phyloP scores from a whole-genome alignment of 2,113 vertebrate species.

The Antennarius striatus region DNA sequence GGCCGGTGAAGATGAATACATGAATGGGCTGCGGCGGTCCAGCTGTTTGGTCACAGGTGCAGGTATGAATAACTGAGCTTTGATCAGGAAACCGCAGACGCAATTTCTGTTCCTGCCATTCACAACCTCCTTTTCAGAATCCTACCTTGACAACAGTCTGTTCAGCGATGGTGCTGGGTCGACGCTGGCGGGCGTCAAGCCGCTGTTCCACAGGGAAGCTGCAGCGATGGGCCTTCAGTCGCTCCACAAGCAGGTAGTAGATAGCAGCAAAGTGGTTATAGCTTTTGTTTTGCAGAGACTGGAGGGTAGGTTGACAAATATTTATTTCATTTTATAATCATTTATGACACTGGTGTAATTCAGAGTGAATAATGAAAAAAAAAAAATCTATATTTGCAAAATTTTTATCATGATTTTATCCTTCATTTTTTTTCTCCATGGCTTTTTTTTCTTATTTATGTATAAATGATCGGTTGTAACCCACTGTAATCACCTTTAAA shows the following conservation, averaged over 20 bases:
- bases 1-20: conserved; percentile 45
- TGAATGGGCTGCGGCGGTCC: conserved; percentile 21
- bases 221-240: conserved; percentile 94
- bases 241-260: conserved; percentile 96
- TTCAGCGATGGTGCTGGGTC: conserved; percentile 94
- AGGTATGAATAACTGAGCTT: conserved; percentile 71
- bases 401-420: no score
- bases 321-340: no score
- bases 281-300: conserved; percentile 98
- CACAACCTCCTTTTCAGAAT: conserved; percentile 1
- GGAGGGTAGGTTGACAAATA: conserved; percentile 40
- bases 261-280: conserved; percentile 99
- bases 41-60: conserved; percentile 45
- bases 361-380: no score
- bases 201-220: conserved; percentile 96
- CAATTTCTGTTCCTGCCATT: conserved; percentile 47
- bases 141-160: conserved; percentile 93
- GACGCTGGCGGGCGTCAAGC: conserved; percentile 90
- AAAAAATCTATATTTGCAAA: no score
- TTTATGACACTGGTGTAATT: no score
- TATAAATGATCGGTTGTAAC: no score
- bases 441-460: no score
- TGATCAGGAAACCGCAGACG: conserved; percentile 54
- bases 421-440: no score
- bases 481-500: no score